These are phyloP conservation scores for Okapia johnstoni DNA, from an alignment of 2,113 vertebrate genomes.

Conservation along the genomic window DNA sequence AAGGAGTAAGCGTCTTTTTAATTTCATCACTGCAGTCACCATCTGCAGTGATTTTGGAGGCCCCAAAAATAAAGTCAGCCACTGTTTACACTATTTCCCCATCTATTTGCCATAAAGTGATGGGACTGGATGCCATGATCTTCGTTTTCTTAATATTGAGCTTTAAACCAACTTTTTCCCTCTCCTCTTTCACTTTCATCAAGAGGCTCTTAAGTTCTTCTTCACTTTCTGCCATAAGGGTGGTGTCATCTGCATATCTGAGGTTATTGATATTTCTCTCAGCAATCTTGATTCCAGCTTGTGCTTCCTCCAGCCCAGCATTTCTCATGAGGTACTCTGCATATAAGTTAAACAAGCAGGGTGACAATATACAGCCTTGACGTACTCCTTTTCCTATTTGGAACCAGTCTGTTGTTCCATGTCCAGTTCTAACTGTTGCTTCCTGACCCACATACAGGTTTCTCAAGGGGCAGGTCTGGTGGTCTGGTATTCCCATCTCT, in stretches of 20 bases:
- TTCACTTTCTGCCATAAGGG: background rate
- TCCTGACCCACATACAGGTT: background rate
- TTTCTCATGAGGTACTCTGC: background rate
- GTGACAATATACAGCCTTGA: background rate
- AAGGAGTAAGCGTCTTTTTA: background rate
- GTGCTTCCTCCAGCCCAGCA: fast-evolving
- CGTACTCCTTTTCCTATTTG: background rate
- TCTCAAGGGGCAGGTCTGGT: background rate
- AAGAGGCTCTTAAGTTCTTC: background rate
- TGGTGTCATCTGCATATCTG: background rate
- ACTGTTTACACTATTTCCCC: background rate
- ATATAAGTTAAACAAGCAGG: background rate
- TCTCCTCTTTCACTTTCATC: background rate
- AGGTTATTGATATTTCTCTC: background rate
- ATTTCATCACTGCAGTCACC: background rate
- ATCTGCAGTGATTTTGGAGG: background rate
- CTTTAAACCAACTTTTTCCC: too few species aligned
- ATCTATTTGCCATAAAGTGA: too few species aligned
- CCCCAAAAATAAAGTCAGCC: background rate
- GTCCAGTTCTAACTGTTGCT: background rate
- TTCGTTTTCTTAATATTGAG: too few species aligned
- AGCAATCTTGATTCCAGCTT: background rate
- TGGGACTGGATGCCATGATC: too few species aligned
- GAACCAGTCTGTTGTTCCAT: background rate
- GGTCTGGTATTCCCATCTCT: background rate